Percentiles rank a stretch among this genome's conserved stretches.
Conservation (phyloP, 2,888 invertebrate genomes). For the Caradrina kadenii region DNA sequence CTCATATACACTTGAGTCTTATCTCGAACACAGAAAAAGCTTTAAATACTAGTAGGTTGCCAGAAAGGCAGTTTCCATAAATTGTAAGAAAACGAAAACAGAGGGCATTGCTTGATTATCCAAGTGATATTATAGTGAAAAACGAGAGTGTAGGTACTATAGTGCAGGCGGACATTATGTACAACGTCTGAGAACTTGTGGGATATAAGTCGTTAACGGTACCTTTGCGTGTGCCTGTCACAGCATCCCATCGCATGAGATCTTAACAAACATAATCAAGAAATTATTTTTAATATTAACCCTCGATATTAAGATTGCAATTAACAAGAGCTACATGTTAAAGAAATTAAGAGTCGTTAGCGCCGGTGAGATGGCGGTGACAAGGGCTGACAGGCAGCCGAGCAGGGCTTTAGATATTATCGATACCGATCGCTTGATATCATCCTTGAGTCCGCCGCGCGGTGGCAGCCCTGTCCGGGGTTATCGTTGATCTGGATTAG, state of each 20-base stretch:
- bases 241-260: conserved; percentile 33
- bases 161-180: conserved; percentile 5
- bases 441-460: conserved; percentile 32
- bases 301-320: conserved; percentile 54
- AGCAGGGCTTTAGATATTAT: conserved; percentile 54
- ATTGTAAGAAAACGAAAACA: conserved; percentile 5
- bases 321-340: conserved; percentile 54
- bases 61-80: conserved; percentile 28
- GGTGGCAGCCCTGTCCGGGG: conserved; percentile 23
- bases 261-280: conserved; percentile 40
- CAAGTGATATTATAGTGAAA: conserved; percentile 19
- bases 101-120: conserved; percentile 5
- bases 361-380: conserved; percentile 46
- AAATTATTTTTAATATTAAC: conserved; percentile 44
- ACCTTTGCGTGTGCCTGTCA: conserved; percentile 42
- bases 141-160: background rate
- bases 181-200: conserved; percentile 5
- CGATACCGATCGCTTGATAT: conserved; percentile 49
- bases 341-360: conserved; percentile 56
- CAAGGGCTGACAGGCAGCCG: conserved; percentile 50
- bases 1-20: conserved; percentile 30
- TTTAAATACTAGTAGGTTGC: conserved; percentile 20
- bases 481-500: conserved; percentile 56
- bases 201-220: conserved; percentile 32
- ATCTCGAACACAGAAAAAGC: conserved; percentile 41